Conservation (phyloP, 2,113 vertebrate genomes). For the Arizona elegans region DNA sequence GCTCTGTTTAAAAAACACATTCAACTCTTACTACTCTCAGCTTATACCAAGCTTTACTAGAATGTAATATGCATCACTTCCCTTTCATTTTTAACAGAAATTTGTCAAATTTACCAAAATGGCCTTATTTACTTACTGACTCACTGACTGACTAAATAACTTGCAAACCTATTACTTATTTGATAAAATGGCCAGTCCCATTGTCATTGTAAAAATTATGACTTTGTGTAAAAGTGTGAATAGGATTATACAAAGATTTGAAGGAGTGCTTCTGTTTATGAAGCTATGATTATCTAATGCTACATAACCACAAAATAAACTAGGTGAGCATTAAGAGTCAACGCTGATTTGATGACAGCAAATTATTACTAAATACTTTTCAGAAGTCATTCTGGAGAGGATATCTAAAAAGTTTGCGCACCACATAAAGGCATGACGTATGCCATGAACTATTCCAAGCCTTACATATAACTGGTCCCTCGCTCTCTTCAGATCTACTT, state of each 20-base stretch:
- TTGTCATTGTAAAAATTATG: not conserved
- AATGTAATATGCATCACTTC: not conserved
- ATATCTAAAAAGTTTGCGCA: not conserved
- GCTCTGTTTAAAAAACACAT: no score
- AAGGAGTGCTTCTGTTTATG: no score
- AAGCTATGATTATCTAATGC: not conserved
- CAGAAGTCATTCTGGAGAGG: not conserved
- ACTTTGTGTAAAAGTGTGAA: not conserved
- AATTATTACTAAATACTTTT: not conserved
- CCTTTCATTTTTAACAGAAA: no score
- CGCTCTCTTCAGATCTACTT: not conserved
- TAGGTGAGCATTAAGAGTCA: not conserved
- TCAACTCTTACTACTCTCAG: no score
- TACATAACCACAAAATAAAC: not conserved
- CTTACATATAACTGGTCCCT: not conserved
- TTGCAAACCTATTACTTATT: no score
- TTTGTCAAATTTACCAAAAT: no score
- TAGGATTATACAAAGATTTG: not conserved
- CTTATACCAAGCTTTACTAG: not conserved
- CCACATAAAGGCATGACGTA: not conserved
- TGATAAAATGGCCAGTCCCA: not conserved
- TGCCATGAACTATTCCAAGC: not conserved
- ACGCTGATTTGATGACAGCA: not conserved
- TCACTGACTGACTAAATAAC: no score
- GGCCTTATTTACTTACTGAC: no score